Conservation (phyloP, 2,888 invertebrate genomes). For the Eulithis testata region DNA sequence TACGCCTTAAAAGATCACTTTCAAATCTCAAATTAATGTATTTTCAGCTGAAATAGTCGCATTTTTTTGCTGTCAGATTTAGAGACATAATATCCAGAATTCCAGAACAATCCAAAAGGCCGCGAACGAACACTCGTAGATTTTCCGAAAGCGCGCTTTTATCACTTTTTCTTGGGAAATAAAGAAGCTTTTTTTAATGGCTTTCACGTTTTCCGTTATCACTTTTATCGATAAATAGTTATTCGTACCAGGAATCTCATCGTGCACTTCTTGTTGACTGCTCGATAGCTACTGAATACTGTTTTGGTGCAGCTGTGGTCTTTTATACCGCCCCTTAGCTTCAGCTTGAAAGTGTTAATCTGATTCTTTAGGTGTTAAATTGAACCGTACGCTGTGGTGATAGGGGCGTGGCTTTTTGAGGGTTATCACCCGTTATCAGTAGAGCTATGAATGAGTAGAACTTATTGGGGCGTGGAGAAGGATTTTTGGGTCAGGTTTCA, state of each 20-base stretch:
- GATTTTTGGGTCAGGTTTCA: constrained; percentile 22
- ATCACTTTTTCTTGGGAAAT: not conserved
- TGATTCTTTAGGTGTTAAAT: constrained; percentile 47
- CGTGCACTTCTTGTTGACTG: constrained; percentile 82
- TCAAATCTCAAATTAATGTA: no score
- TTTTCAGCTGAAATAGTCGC: no score
- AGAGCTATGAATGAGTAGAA: constrained; percentile 31
- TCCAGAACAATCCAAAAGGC: constrained; percentile 3
- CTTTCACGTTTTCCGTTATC: constrained; percentile 11
- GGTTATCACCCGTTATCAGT: constrained; percentile 24
- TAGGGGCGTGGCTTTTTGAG: constrained; percentile 32
- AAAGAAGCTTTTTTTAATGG: not conserved
- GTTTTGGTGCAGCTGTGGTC: constrained; percentile 52
- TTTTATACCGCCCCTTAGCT: constrained; percentile 68
- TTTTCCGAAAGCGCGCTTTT: not conserved
- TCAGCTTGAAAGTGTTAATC: constrained; percentile 55
- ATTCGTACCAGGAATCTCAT: constrained; percentile 81
- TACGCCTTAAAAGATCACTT: no score
- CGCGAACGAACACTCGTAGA: not conserved
- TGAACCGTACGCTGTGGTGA: constrained; percentile 30
- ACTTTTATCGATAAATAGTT: constrained; percentile 37
- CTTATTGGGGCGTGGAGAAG: constrained; percentile 34
- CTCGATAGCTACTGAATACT: constrained; percentile 82
- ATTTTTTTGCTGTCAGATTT: not conserved
- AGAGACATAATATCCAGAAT: not conserved